Percentiles rank a stretch among this genome's conserved stretches.
Evolutionary conservation across 2,113 vertebrate species (phyloP).

Genomic region (Tonatia bakeri): DNA sequence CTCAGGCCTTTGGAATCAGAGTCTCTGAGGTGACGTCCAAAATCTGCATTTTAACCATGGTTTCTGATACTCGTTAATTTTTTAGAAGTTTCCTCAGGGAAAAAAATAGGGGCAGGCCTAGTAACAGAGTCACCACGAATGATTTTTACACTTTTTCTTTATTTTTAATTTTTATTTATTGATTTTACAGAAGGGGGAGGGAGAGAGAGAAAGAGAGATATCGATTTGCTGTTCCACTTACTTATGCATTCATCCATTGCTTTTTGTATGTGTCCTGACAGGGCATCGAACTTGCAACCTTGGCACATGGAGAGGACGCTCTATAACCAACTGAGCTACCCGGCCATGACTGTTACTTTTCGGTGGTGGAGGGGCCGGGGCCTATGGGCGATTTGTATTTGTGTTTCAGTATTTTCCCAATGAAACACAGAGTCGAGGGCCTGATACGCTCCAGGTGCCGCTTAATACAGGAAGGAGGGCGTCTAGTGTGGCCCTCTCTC

Average conservation of each 20-base stretch:
- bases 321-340: neutral
- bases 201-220: neutral
- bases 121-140: neutral
- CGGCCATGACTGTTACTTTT: neutral
- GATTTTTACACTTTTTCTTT: neutral
- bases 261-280: neutral
- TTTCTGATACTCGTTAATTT: no score
- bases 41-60: no score
- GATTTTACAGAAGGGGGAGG: neutral
- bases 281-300: neutral
- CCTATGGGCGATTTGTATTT: neutral
- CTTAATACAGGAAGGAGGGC: accelerated
- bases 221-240: neutral
- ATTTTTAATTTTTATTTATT: neutral
- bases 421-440: neutral
- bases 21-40: no score
- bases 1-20: no score
- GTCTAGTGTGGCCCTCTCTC: neutral
- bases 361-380: neutral
- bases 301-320: neutral
- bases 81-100: no score
- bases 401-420: neutral
- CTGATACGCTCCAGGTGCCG: neutral
- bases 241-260: neutral
- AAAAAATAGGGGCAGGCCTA: neutral